Conservation (phyloP, 2,113 vertebrate species). For the Ornithorhynchus anatinus region DNA sequence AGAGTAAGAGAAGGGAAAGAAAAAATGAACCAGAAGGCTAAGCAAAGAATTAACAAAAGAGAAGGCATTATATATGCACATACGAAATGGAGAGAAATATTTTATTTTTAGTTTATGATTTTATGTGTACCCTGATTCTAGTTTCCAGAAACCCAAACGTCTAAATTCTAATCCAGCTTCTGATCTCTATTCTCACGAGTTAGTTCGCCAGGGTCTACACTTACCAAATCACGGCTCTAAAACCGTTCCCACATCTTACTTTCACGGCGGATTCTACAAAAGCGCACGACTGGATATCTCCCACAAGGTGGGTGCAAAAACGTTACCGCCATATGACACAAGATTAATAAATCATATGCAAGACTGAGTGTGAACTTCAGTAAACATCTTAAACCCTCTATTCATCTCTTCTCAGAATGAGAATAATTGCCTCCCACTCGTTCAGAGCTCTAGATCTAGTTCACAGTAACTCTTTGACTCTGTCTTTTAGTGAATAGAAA, state of each 20-base stretch:
- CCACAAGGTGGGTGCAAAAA: not conserved
- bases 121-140: not conserved
- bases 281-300: not conserved
- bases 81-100: not conserved
- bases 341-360: not conserved
- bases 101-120: not conserved
- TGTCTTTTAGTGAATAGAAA: no score
- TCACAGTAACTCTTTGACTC: no score
- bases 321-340: not conserved
- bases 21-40: not conserved
- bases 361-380: not conserved
- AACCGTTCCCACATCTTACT: not conserved
- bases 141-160: not conserved
- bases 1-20: conserved; percentile 7
- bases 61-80: not conserved
- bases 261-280: not conserved
- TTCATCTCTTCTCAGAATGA: no score
- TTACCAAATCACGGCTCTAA: not conserved
- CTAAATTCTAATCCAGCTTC: not conserved
- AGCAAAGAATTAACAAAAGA: not conserved
- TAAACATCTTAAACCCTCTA: no score
- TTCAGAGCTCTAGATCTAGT: no score
- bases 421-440: no score
- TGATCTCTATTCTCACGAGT: not conserved
- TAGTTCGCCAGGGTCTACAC: not conserved